A percentile compares a stretch with the other conserved stretches of the same genome.
These are phyloP conservation scores for Heliconius aoede DNA, from an alignment of 2,888 invertebrate genomes.

Conservation along the genomic window DNA sequence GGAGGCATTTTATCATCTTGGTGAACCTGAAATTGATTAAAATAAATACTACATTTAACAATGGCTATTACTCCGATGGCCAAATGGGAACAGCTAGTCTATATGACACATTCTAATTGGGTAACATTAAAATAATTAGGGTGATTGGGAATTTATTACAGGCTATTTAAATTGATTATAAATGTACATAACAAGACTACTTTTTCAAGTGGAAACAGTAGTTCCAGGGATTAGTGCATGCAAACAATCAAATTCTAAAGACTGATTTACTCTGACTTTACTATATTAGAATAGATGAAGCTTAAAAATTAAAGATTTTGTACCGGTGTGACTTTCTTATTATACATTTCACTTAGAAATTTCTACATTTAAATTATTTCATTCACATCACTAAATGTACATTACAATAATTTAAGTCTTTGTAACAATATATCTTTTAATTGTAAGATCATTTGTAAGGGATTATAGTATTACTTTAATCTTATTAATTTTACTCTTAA, in stretches of 20 bases:
- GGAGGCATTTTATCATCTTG: conserved; percentile 85
- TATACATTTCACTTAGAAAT: no score
- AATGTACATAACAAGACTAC: no score
- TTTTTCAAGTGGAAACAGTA: no score
- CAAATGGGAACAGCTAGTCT: no score
- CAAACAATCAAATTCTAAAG: no score
- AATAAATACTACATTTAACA: conserved; percentile 11
- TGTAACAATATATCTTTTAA: not conserved
- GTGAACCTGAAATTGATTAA: conserved; percentile 76
- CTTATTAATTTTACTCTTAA: not conserved
- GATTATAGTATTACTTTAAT: not conserved
- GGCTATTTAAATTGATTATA: no score
- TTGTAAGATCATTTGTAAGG: not conserved
- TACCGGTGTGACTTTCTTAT: no score
- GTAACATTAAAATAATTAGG: no score
- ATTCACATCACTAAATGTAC: not conserved
- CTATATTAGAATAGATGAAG: not conserved
- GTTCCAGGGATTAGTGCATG: not conserved
- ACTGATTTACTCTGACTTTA: no score
- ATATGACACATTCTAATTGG: no score
- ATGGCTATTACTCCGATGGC: not conserved
- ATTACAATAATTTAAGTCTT: not conserved
- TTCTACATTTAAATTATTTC: no score
- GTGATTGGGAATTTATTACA: no score
- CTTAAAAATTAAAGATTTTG: not conserved